A percentile compares a stretch with the other conserved stretches of the same genome.
phyloP scores from a whole-genome alignment of 2,113 vertebrate species.

The Ciconia stormi region DNA sequence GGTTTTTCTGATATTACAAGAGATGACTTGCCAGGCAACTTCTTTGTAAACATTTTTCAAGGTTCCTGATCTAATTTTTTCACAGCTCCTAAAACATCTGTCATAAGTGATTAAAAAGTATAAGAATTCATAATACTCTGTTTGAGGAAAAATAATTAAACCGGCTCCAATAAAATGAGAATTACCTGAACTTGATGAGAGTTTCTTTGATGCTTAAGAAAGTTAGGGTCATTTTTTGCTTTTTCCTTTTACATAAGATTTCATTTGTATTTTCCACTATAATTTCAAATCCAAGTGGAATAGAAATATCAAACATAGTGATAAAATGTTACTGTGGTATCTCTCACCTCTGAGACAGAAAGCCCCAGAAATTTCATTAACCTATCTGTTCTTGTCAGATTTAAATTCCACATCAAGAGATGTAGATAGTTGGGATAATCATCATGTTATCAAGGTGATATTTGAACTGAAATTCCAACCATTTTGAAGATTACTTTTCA shows the following conservation, averaged over 20 bases:
- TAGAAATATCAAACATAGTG: neutral
- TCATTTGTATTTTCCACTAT: neutral
- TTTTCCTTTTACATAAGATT: neutral
- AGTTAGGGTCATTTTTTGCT: neutral
- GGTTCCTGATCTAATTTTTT: neutral
- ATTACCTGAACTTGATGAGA: neutral
- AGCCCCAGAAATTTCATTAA: slow-evolving; percentile 33
- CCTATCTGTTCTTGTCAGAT: neutral
- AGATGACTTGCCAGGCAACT: neutral
- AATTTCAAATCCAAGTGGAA: neutral
- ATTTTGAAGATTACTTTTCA: neutral
- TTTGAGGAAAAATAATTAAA: slow-evolving; percentile 40
- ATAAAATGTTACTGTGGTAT: neutral
- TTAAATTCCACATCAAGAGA: neutral
- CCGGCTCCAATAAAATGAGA: neutral
- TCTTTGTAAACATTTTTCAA: neutral
- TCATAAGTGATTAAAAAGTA: neutral
- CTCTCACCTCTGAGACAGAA: neutral
- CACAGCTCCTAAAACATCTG: neutral
- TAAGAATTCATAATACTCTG: neutral
- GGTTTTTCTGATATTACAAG: neutral
- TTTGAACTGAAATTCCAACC: neutral
- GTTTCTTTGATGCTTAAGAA: neutral
- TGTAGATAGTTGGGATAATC: neutral
- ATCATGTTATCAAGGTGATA: neutral